phyloP scores from a whole-genome alignment of 2,113 vertebrate species.

The Atherinomorus stipes region DNA sequence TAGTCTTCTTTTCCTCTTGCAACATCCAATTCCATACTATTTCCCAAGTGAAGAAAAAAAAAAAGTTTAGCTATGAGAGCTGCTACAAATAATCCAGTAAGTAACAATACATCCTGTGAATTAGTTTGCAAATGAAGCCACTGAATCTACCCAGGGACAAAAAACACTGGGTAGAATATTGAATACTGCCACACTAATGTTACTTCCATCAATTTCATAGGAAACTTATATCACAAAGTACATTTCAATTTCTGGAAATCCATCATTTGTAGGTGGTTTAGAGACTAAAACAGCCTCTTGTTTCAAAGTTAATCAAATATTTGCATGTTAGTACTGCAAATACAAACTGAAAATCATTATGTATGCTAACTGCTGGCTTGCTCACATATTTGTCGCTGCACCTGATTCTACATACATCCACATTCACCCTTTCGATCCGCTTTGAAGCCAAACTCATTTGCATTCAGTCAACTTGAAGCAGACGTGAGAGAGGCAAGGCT shows the following conservation, averaged over 20 bases:
- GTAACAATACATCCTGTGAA: conserved; percentile 29
- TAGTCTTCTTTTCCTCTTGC: conserved; percentile 50
- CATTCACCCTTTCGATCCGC: conserved; percentile 6
- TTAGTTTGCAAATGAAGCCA: conserved; percentile 38
- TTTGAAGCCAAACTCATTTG: conserved; percentile 57
- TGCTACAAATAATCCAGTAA: conserved; percentile 18
- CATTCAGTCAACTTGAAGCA: conserved; percentile 41
- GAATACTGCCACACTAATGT: conserved; percentile 12
- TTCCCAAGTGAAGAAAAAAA: conserved; percentile 45
- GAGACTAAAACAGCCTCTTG: background rate
- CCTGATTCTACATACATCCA: conserved; percentile 35
- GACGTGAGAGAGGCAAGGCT: conserved; percentile 18
- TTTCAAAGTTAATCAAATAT: conserved; percentile 24
- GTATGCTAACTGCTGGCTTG: conserved; percentile 2
- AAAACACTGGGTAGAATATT: conserved; percentile 6
- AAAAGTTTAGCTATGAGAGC: conserved; percentile 23
- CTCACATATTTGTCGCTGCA: background rate
- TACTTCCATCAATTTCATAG: conserved; percentile 22
- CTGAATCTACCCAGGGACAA: conserved; percentile 12
- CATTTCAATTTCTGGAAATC: background rate
- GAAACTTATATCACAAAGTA: background rate
- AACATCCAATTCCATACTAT: conserved; percentile 54
- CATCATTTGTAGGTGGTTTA: conserved; percentile 5
- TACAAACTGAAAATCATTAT: background rate
- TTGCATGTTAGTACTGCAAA: background rate